These are phyloP conservation scores for Cataglyphis hispanica DNA, from an alignment of 1,140 invertebrate species.

Conservation along the genomic window DNA sequence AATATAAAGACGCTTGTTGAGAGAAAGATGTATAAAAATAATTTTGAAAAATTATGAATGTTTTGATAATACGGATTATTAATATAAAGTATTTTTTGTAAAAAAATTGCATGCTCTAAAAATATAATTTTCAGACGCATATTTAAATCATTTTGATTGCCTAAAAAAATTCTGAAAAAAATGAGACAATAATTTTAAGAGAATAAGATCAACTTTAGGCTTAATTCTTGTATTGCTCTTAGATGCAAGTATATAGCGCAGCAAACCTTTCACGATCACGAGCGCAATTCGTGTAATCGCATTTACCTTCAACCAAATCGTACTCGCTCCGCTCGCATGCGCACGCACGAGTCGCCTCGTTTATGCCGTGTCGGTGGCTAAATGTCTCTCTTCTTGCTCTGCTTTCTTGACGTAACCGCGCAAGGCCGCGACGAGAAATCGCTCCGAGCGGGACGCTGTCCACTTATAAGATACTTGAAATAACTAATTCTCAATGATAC, in stretches of 20 bases:
- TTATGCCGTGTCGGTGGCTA: constrained; percentile 50
- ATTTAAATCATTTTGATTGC: background rate
- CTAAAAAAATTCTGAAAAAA: background rate
- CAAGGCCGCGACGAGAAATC: constrained; percentile 75
- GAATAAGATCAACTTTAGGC: background rate
- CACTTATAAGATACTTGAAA: constrained; percentile 31
- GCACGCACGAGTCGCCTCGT: constrained; percentile 60
- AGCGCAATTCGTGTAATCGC: constrained; percentile 46
- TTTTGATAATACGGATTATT: background rate
- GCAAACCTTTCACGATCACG: constrained; percentile 68
- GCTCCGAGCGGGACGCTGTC: constrained; percentile 41
- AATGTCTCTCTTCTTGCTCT: constrained; percentile 70
- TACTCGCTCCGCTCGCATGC: constrained; percentile 14
- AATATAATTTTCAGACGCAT: background rate
- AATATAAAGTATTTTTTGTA: background rate
- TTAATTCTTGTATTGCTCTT: constrained; percentile 13
- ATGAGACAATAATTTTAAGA: background rate
- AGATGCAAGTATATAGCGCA: background rate
- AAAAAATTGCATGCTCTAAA: constrained; percentile 4
- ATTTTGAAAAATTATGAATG: background rate
- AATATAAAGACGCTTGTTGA: background rate
- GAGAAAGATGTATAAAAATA: no score
- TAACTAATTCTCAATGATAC: constrained; percentile 59
- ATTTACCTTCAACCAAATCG: constrained; percentile 36
- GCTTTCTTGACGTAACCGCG: constrained; percentile 77